Base-by-base conservation (phyloP, 1,140 invertebrate species). In the Drosophila persimilis region DNA sequence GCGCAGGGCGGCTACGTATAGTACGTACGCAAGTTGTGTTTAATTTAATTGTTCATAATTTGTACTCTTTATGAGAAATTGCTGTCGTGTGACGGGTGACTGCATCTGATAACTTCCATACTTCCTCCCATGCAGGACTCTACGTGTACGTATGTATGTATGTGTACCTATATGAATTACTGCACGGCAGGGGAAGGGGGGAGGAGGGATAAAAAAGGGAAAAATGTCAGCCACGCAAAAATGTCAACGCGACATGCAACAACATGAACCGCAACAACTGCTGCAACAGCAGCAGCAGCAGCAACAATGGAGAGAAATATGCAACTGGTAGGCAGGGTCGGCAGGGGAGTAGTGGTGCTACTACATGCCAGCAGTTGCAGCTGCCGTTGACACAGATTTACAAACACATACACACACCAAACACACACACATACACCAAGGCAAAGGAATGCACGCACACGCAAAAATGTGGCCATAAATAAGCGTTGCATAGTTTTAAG, bases 221-320 rank as follows among this genome's bases (percentile, higher is more conserved):
- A 76, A 73, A 84, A 80, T 84, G 80, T 79, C 71, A 75, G 26
- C 56, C 31, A 63, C 60, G 70, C 55, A 81, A 81, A 83, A 84
- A 85, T 85, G 83, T 88, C 81, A 86, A 77, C 81, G 71, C 73
- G 62, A 88, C 80, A 81, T 86, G 81, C 81, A 77, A 85, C 79
- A 84, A 84, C 62, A 84, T 71, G 66, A 57, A 77, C 80, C 76
- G 73, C 80, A 85, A 77, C 53, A 64, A 57, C 71, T 41, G 51
- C 45, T 54, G 35, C 41, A 20, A 44, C 59, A 26, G 24, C 69
- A 1, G 6, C 6, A 1, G 29, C 29, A 20, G 43, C 58, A 35
- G 17, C 70, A 73, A 55, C 67, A 72, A 62, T 62, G 55, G 51
- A 39, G 43, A 22, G 29, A 50, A 71, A 60, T 84, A 74, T 86